A percentile compares a stretch with the other conserved stretches of the same genome.
Evolutionary conservation across 2,113 vertebrate species (phyloP).

Genomic region (Polypterus senegalus): DNA sequence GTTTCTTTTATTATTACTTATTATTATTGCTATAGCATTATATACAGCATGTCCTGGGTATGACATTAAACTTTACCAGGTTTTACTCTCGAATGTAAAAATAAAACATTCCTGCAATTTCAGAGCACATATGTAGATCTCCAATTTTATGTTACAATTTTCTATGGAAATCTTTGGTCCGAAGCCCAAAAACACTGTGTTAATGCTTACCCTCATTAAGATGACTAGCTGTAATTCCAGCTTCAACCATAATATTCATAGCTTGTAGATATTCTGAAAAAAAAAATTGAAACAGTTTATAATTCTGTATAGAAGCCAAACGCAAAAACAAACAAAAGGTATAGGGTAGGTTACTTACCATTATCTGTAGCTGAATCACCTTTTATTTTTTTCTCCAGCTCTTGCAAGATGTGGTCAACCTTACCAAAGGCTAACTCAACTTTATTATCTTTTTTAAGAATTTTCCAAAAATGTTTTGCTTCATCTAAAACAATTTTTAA

Average conservation of each 20-base stretch:
- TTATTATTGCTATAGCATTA: too few relatives aligned
- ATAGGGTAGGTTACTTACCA: conserved; percentile 25
- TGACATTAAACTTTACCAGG: too few relatives aligned
- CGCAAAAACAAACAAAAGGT: background rate
- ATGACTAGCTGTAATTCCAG: conserved; percentile 23
- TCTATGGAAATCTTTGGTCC: too few relatives aligned
- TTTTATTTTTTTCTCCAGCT: conserved; percentile 34
- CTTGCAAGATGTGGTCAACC: conserved; percentile 21
- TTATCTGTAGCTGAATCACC: conserved; percentile 32
- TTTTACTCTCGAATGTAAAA: too few relatives aligned
- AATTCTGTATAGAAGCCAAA: background rate
- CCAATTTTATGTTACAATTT: too few relatives aligned
- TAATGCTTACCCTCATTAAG: conserved; percentile 5
- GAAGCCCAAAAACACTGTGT: too few relatives aligned
- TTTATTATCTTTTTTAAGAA: conserved; percentile 17
- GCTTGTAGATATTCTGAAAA: conserved; percentile 37
- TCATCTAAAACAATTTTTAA: conserved; percentile 26
- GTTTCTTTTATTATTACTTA: too few relatives aligned
- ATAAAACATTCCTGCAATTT: too few relatives aligned
- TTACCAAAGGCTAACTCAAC: conserved; percentile 34
- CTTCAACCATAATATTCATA: conserved; percentile 35
- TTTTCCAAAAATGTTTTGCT: conserved; percentile 39
- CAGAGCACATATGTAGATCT: too few relatives aligned
- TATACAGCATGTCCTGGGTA: too few relatives aligned
- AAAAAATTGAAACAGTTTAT: background rate